Conservation (phyloP, 1,140 invertebrate species). For the Olivierus martensii region DNA sequence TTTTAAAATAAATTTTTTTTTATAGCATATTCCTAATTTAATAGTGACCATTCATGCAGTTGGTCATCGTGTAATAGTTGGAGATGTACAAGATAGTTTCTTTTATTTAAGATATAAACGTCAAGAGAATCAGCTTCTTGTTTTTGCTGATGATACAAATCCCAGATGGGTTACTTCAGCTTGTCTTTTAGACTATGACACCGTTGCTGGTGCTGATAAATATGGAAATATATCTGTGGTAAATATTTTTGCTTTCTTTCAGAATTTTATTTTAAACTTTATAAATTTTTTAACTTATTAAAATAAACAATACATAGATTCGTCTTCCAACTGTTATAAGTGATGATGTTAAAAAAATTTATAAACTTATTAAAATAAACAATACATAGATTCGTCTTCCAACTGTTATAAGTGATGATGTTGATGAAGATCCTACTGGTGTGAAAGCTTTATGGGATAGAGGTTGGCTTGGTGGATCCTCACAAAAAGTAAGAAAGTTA, state of each 20-base stretch:
- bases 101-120: slow-evolving; percentile 92
- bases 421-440: slow-evolving; percentile 97
- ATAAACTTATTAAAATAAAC: background rate
- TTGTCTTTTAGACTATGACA: slow-evolving; percentile 91
- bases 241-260: slow-evolving; percentile 25
- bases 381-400: slow-evolving; percentile 56
- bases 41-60: slow-evolving; percentile 87
- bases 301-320: slow-evolving; percentile 36
- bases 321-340: slow-evolving; percentile 75
- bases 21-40: slow-evolving; percentile 77
- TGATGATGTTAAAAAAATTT: slow-evolving; percentile 75
- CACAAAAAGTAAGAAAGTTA: slow-evolving; percentile 53
- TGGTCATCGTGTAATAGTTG: slow-evolving; percentile 84
- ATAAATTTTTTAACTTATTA: background rate
- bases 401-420: slow-evolving; percentile 83
- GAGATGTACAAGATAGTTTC: slow-evolving; percentile 94
- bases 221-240: slow-evolving; percentile 96
- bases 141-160: slow-evolving; percentile 96
- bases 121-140: slow-evolving; percentile 91
- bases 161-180: slow-evolving; percentile 90
- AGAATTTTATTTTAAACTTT: slow-evolving; percentile 4
- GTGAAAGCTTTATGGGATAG: slow-evolving; percentile 97
- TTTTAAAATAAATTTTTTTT: background rate
- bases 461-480: slow-evolving; percentile 88
- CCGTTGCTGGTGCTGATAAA: slow-evolving; percentile 90